Evolutionary conservation across 2,888 invertebrate genomes (phyloP).

Genomic region (Polylopha cassiicola): DNA sequence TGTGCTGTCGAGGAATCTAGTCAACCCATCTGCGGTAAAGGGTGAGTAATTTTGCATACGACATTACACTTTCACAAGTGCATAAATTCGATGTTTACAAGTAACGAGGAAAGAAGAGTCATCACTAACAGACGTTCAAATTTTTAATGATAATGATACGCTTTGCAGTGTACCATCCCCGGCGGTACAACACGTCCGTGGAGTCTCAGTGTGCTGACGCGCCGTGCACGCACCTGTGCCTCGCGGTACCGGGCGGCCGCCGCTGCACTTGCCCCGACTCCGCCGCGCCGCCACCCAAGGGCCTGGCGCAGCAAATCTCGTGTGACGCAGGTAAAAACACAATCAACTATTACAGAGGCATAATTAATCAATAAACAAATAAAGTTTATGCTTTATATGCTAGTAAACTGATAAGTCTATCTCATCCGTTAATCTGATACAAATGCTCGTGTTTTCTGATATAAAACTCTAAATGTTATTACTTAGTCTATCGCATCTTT

Average conservation of each 20-base stretch:
- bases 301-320: constrained; percentile 79
- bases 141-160: neutral
- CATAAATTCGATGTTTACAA: no score
- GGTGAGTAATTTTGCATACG: constrained; percentile 54
- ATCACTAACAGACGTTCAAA: neutral
- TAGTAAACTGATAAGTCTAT: no score
- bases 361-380: no score
- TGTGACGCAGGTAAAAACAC: constrained; percentile 86
- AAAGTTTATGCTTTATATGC: no score
- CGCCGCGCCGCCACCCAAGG: constrained; percentile 68
- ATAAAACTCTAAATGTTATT: no score
- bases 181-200: constrained; percentile 87
- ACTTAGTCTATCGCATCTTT: no score
- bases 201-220: constrained; percentile 79
- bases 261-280: constrained; percentile 94
- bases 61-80: no score
- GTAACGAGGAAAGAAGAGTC: neutral
- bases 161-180: constrained; percentile 84
- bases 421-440: no score
- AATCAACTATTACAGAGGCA: neutral
- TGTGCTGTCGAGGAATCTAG: constrained; percentile 87
- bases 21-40: constrained; percentile 91
- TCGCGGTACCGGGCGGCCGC: constrained; percentile 91
- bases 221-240: constrained; percentile 94
- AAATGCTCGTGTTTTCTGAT: no score